Base-by-base conservation (phyloP, 2,888 invertebrate species). In the Chorisops tibialis region DNA sequence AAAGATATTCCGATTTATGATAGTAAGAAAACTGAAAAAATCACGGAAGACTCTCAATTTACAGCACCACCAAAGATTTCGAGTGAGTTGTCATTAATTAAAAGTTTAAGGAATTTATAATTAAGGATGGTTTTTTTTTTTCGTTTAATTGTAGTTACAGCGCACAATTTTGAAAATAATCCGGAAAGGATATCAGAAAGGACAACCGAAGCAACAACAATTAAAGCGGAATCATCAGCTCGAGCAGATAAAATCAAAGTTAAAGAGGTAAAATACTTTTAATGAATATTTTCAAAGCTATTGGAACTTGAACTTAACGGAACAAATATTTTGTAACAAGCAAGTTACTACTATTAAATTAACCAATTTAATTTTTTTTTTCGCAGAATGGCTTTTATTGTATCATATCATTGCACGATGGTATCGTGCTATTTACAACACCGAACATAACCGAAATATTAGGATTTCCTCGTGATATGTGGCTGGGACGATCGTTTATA, bases 401-500 rank as follows among this genome's bases (percentile, higher is more conserved):
- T 69, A 86, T 91, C 0, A 87, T 93, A 67, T 91, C 92, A 1
- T 87, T 93, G 87, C 83, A 86, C 59, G 89, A 93, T 70, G 93
- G 93, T 1, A 83, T 89, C 1, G 87, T 93, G 0, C 80, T 92
- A 69, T 88, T 87, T 70, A 87, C 89, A 9, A 88, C 91, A 0
- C 78, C 87, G 0, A 84, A 84, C 49, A 79, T 92, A 52, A 85
- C 86, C 0, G 76, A 83, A 1, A 81, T 85, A 1, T 80, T 93
- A 54, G 93, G 91, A 1, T 93, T 87, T 72, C 88, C 91, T 0
- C 85, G 86, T 67, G 89, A 91, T 65, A 89, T 91, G 85, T 93
- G 92, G 91, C 77, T 89, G 35, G 93, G 92, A 3, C 82, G 90
- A 56, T 89, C 90, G 0, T 91, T 95, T 70, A 89, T 91, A 60